Evolutionary conservation across 2,797 vertebrate species (phyloP), one percentile per base, ranked within the genome.

Genomic region (Coregonus sp.): DNA sequence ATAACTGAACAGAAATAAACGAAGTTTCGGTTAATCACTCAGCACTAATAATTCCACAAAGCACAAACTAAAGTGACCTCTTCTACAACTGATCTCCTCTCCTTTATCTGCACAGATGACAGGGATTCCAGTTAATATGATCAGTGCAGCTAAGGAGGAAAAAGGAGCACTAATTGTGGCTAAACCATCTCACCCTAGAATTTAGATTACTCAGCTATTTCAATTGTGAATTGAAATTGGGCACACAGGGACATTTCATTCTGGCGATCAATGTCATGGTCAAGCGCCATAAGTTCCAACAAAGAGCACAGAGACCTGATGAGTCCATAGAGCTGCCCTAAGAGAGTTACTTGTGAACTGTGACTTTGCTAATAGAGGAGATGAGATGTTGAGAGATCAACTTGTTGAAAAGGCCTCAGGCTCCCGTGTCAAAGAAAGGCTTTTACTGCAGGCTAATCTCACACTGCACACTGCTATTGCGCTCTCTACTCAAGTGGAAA

Each of bases 251-350:
- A 0, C 56, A 74, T 18, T 61, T 82, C 35, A 66, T 77, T 12
- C 66, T 65, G 1, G 78, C 61, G 33, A 71, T 74, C 9, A 74
- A 79, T 33, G 72, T 33, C 3, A 14, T 66, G 20, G 25, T 33
- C 14, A 1, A 2, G 11, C 65, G 65, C 12, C 65, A 66, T 66
- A 66, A 66, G 11, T 33, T 61, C 6, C 6, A 12, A 66, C 65
- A 66, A 15, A 25, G 20, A 66, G 75, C 20, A 3, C 68, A 77
- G 35, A 70, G 75, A 47, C 18, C 51, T 1, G 50, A 72, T 9
- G 75, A 77, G 35, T 63, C 52, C 15, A 33, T 71, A 37, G 35
- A 14, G 65, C 65, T 31, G 11, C 65, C 25, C 29, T 66, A 14
- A 20, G 65, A 29, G 25, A 33, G 6, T 25, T 31, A 29, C 50